Conservation (phyloP, 2,113 vertebrate species). For the Syrmaticus mikado region DNA sequence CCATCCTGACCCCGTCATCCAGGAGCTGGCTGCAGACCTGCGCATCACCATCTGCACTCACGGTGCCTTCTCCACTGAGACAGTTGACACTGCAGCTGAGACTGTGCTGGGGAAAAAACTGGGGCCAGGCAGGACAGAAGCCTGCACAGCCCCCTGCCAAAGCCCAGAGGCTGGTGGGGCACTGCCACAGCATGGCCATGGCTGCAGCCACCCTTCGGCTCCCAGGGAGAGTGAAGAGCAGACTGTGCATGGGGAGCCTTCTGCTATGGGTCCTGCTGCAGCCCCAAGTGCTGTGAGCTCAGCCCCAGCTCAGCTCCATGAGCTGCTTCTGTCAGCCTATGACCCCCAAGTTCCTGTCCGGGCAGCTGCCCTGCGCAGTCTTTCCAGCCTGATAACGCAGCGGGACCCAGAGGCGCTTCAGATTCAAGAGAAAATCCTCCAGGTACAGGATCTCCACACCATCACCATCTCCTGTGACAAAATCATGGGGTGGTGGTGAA, state of each 20-base stretch:
- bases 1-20: constrained; percentile 85
- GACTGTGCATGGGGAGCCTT: accelerated
- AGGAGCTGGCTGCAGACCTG: constrained; percentile 88
- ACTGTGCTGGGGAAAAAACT: constrained; percentile 1
- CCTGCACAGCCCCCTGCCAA: background rate
- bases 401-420: constrained; percentile 68
- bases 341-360: constrained; percentile 86
- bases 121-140: background rate
- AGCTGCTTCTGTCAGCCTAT: constrained; percentile 83
- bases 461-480: background rate
- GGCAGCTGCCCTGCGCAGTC: constrained; percentile 83
- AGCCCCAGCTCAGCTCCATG: constrained; percentile 30
- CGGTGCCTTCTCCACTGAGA: constrained; percentile 78
- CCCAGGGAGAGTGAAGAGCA: background rate
- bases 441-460: constrained; percentile 67
- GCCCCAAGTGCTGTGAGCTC: accelerated
- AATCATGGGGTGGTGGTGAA: background rate
- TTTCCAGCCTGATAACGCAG: constrained; percentile 78
- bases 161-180: accelerated
- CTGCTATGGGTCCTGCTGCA: accelerated
- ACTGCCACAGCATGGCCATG: accelerated
- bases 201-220: background rate
- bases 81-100: constrained; percentile 37
- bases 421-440: constrained; percentile 84
- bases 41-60: constrained; percentile 88